A percentile compares a stretch with the other conserved stretches of the same genome.
These are phyloP conservation scores for Petrocephalus sullivani DNA, from an alignment of 2,797 vertebrate species.

Conservation along the genomic window DNA sequence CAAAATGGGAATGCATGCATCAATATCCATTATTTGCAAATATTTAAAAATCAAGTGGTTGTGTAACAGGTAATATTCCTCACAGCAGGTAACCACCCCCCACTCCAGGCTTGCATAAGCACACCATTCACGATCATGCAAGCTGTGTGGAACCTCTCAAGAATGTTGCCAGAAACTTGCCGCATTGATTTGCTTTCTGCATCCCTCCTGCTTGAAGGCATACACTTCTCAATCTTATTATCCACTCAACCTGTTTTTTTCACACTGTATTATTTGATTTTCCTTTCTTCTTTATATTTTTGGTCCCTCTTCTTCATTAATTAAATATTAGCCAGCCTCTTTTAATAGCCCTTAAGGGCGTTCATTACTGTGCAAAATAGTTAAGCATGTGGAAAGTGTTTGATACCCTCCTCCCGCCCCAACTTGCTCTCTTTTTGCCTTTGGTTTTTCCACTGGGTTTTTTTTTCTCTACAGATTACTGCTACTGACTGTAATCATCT, in stretches of 20 bases:
- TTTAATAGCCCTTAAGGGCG: constrained; percentile 44
- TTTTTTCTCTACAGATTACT: constrained; percentile 10
- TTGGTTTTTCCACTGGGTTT: neutral
- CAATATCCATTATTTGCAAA: neutral
- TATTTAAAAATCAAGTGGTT: neutral
- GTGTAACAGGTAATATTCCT: neutral
- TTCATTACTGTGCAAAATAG: constrained; percentile 31
- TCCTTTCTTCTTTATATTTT: constrained; percentile 34
- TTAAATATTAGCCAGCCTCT: constrained; percentile 68
- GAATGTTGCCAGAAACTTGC: neutral
- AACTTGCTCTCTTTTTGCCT: neutral
- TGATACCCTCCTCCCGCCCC: neutral
- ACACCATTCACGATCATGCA: neutral
- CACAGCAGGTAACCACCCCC: neutral
- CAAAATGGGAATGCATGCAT: neutral
- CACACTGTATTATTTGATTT: neutral
- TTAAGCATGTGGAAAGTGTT: constrained; percentile 29
- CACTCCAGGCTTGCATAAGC: neutral
- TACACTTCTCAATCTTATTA: constrained; percentile 11
- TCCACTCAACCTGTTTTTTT: constrained; percentile 3
- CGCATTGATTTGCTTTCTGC: constrained; percentile 26
- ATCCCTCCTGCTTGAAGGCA: constrained; percentile 42
- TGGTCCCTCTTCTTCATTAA: constrained; percentile 51
- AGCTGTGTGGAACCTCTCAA: neutral
- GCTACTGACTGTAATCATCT: neutral